Conservation (phyloP, 2,113 vertebrate species). For the Anseranas semipalmata region DNA sequence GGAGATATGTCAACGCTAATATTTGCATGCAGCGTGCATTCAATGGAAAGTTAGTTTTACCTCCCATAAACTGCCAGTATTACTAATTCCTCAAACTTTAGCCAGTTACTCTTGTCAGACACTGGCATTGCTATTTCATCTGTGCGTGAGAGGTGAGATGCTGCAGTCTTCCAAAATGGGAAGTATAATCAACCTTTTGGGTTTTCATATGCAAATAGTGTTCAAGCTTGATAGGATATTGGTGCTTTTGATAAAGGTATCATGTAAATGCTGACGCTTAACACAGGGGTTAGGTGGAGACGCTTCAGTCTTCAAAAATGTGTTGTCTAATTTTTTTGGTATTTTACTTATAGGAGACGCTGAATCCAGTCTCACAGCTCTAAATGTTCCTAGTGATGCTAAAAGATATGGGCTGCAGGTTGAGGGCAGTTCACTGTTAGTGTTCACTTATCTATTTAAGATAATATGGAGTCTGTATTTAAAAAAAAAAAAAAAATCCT, state of each 20-base stretch:
- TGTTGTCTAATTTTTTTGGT: background rate
- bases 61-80: background rate
- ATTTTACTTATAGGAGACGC: background rate
- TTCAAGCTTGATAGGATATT: background rate
- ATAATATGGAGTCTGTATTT: background rate
- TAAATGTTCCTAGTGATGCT: background rate
- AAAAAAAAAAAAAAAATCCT: conserved; percentile 4
- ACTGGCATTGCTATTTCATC: background rate
- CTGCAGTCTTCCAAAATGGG: no score
- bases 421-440: conserved; percentile 26
- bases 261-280: background rate
- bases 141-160: background rate
- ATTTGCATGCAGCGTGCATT: fast-evolving
- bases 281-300: background rate
- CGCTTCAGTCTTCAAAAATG: background rate
- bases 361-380: background rate
- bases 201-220: fast-evolving
- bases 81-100: background rate
- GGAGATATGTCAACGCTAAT: fast-evolving
- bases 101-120: background rate
- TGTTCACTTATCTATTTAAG: conserved; percentile 15
- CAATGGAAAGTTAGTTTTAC: background rate
- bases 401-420: background rate
- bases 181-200: background rate
- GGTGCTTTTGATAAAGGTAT: background rate